Conservation (phyloP, 2,888 invertebrate species). For the Melanchra persicariae region DNA sequence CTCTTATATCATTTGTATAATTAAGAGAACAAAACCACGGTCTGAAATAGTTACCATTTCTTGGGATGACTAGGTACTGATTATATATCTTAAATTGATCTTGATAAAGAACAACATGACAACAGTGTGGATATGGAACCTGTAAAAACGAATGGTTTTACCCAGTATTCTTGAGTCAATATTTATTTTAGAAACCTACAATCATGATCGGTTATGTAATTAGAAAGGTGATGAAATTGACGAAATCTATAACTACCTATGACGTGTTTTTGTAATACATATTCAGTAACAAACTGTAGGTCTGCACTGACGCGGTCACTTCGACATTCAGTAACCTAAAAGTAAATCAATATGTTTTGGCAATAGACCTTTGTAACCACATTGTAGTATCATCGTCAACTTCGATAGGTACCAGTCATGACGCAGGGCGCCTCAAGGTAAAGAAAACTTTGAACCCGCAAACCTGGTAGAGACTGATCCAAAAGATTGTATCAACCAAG, state of each 20-base stretch:
- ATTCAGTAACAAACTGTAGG: constrained; percentile 15
- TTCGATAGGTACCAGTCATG: constrained; percentile 2
- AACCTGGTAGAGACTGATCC: constrained; percentile 35
- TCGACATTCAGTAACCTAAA: constrained; percentile 23
- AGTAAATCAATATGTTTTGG: constrained; percentile 9
- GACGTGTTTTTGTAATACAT: constrained; percentile 19
- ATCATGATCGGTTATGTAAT: background rate
- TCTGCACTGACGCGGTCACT: constrained; percentile 4
- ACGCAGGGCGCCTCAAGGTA: constrained; percentile 18
- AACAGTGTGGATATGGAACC: too few relatives aligned
- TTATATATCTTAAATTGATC: too few relatives aligned
- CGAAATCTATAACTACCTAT: background rate
- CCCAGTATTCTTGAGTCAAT: background rate
- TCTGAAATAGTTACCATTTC: background rate
- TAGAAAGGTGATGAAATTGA: background rate
- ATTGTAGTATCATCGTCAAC: constrained; percentile 6
- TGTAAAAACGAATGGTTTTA: background rate
- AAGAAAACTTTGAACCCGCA: constrained; percentile 1
- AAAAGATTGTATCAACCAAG: constrained; percentile 21
- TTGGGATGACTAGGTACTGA: too few relatives aligned
- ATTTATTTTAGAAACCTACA: background rate
- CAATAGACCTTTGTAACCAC: constrained; percentile 10
- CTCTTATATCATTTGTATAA: too few relatives aligned
- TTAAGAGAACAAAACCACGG: background rate
- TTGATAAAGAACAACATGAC: too few relatives aligned